A percentile compares a stretch with the other conserved stretches of the same genome.
These are phyloP conservation scores for Neosalanx taihuensis DNA, from an alignment of 2,797 vertebrate genomes.

Conservation along the genomic window DNA sequence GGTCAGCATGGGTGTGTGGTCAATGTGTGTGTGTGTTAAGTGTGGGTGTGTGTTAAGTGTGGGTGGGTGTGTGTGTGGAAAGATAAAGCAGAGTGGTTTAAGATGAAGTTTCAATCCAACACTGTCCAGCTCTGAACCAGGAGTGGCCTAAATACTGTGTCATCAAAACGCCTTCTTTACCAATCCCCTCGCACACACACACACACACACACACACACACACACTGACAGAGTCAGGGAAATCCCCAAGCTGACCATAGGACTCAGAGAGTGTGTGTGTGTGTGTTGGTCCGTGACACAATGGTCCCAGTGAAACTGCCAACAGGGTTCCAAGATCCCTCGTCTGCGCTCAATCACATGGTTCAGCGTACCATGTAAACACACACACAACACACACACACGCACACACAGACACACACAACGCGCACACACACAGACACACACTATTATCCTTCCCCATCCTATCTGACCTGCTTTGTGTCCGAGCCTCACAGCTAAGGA, in stretches of 20 bases:
- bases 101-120: too few relatives aligned
- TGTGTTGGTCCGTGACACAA: slow-evolving; percentile 15
- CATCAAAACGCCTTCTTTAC: slow-evolving; percentile 2
- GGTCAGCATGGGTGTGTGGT: neutral
- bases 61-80: neutral
- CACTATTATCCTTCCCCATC: neutral
- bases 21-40: neutral
- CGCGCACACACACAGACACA: slow-evolving; percentile 7
- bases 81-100: neutral
- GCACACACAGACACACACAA: slow-evolving; percentile 6
- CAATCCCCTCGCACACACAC: slow-evolving; percentile 12
- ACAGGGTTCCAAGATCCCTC: slow-evolving; percentile 38
- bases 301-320: slow-evolving; percentile 48
- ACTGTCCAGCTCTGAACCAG: neutral
- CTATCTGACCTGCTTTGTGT: neutral
- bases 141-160: neutral
- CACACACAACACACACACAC: slow-evolving; percentile 8
- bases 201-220: slow-evolving; percentile 27
- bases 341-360: slow-evolving; percentile 53
- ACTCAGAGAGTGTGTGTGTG: neutral
- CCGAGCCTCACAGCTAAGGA: slow-evolving; percentile 4
- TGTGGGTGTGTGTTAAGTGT: neutral
- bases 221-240: slow-evolving; percentile 31
- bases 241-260: slow-evolving; percentile 27
- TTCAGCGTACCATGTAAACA: slow-evolving; percentile 53